Evolutionary conservation across 2,888 invertebrate genomes (phyloP), one percentile per base, ranked within the genome.

Genomic region (Lasiommata megera): DNA sequence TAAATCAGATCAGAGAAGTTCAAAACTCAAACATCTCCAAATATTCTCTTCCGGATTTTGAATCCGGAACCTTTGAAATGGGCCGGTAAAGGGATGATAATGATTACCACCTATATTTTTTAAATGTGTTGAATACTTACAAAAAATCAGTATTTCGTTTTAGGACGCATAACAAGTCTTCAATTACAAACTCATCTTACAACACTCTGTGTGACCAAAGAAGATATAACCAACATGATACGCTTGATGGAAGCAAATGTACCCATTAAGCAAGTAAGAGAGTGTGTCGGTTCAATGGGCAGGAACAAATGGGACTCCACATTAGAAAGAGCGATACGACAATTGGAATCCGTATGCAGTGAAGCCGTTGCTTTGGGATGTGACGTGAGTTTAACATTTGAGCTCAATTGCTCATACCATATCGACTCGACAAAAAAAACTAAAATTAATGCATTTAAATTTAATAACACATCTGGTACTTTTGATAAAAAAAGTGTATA

Each of bases 291-390:
- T 1, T 92, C 97, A 37, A 93, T 94, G 2, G 94, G 93, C 64
- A 93, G 94, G 34, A 93, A 94, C 1, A 94, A 94, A 70, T 94
- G 94, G 54, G 92, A 93, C 6, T 88, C 89, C 1, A 73, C 94
- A 11, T 95, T 95, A 0, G 94, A 93, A 54, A 92, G 94, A 60
- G 96, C 95, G 0, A 77, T 97, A 0, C 87, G 93, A 37, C 96
- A 97, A 63, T 82, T 98, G 58, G 95, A 96, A 70, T 89, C 91
- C 0, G 93, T 97, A 1, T 93, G 94, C 17, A 90, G 92, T 23
- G 91, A 95, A 73, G 94, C 96, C 0, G 93, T 94, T 70, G 92
- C 93, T 31, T 87, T 97, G 48, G 97, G 96, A 0, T 94, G 96
- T 6, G 94, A 94, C 76, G 96, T 96, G 76, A 84, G 87, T 73